Evolutionary conservation across 2,797 vertebrate species (phyloP).

Genomic region (Sebastes cheni): DNA sequence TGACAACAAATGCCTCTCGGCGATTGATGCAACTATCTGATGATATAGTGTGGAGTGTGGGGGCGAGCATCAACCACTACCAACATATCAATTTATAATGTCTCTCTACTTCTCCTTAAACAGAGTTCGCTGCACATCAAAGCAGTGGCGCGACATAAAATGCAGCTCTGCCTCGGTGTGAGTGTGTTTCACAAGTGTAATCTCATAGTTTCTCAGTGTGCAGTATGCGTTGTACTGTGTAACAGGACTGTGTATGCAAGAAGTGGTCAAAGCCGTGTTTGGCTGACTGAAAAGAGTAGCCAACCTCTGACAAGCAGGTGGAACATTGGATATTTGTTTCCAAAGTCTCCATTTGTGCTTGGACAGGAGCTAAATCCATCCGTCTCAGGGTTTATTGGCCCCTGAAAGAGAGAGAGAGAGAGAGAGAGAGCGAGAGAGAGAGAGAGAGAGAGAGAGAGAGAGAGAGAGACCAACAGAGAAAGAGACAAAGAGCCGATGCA

Average conservation of each 20-base stretch:
- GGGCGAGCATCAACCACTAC: slow-evolving; percentile 54
- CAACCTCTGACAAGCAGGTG: slow-evolving; percentile 15
- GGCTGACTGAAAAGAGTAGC: slow-evolving; percentile 30
- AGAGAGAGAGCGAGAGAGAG: slow-evolving; percentile 18
- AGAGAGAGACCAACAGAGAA: background rate
- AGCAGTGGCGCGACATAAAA: slow-evolving; percentile 3
- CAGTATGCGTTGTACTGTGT: background rate
- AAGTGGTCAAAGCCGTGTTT: slow-evolving; percentile 39
- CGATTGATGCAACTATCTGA: slow-evolving; percentile 39
- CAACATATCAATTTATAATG: slow-evolving; percentile 51
- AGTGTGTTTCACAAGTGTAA: background rate
- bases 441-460: slow-evolving; percentile 13
- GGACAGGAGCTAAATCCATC: slow-evolving; percentile 20
- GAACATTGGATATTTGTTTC: slow-evolving; percentile 8
- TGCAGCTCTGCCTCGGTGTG: background rate
- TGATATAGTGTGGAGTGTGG: slow-evolving; percentile 39
- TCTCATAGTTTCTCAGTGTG: slow-evolving; percentile 8
- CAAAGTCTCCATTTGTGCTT: slow-evolving; percentile 16
- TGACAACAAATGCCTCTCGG: slow-evolving; percentile 70
- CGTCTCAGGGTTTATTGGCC: slow-evolving; percentile 23
- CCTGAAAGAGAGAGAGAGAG: slow-evolving; percentile 3
- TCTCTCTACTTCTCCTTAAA: slow-evolving; percentile 22
- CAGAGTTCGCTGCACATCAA: slow-evolving; percentile 42
- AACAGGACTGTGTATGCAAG: slow-evolving; percentile 14
- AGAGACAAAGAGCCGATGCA: slow-evolving; percentile 2